Evolutionary conservation across 1,140 invertebrate genomes (phyloP).

Genomic region (Plodia interpunctella): DNA sequence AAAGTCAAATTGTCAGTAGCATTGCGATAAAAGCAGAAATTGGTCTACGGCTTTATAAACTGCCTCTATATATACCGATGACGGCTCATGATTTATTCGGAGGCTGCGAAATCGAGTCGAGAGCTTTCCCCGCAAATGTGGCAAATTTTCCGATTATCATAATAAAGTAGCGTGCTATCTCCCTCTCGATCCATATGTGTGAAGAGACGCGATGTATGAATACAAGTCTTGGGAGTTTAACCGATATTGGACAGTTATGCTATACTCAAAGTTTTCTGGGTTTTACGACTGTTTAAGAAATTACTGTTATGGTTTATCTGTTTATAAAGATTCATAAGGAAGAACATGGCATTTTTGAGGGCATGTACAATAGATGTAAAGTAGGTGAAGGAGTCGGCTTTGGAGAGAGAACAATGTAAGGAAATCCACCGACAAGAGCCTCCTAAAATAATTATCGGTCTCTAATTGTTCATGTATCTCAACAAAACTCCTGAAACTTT

Average conservation of each 20-base stretch:
- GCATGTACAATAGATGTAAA: too few relatives aligned
- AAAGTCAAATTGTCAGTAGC: not conserved
- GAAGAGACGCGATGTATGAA: not conserved
- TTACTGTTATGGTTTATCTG: too few relatives aligned
- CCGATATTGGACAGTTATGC: not conserved
- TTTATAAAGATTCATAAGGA: too few relatives aligned
- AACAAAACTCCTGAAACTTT: not conserved
- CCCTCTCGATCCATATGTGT: slow-evolving; percentile 13
- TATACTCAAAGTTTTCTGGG: not conserved
- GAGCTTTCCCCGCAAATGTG: slow-evolving; percentile 37
- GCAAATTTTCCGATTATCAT: slow-evolving; percentile 56
- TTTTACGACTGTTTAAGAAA: too few relatives aligned
- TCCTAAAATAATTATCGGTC: too few relatives aligned
- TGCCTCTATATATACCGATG: slow-evolving; percentile 38
- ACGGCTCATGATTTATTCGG: slow-evolving; percentile 49
- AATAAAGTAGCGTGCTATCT: slow-evolving; percentile 43
- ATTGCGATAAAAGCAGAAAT: not conserved
- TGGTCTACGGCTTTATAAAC: slow-evolving; percentile 29
- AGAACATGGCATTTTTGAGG: too few relatives aligned
- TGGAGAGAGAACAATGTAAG: too few relatives aligned
- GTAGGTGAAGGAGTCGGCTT: too few relatives aligned
- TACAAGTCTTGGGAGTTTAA: not conserved
- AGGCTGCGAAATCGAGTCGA: slow-evolving; percentile 37
- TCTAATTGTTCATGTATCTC: too few relatives aligned
- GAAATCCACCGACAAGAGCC: too few relatives aligned